These are phyloP conservation scores for Promerops cafer DNA, from an alignment of 2,113 vertebrate species.

Conservation along the genomic window DNA sequence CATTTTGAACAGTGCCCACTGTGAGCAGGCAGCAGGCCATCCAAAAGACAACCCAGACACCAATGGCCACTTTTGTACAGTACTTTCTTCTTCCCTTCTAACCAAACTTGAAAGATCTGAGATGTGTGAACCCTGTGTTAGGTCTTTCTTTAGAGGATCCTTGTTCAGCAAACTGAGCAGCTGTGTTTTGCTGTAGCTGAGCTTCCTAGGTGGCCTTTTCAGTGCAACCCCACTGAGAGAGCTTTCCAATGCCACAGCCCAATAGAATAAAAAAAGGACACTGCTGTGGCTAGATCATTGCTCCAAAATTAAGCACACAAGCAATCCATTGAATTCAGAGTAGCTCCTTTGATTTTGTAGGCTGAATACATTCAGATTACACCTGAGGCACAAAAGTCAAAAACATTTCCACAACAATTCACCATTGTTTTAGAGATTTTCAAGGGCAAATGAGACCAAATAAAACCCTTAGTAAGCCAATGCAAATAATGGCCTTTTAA, in stretches of 20 bases:
- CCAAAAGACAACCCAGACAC: background rate
- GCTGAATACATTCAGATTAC: background rate
- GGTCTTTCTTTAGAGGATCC: background rate
- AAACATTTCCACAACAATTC: background rate
- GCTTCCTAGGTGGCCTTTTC: background rate
- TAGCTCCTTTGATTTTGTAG: background rate
- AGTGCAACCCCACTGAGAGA: background rate
- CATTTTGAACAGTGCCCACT: background rate
- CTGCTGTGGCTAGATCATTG: background rate
- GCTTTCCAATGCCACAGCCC: background rate
- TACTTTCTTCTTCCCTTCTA: background rate
- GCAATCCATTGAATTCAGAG: background rate
- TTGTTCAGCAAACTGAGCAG: background rate
- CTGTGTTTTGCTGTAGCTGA: background rate
- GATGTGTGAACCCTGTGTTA: fast-evolving
- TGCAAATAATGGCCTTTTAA: background rate
- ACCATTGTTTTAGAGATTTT: background rate
- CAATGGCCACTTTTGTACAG: background rate
- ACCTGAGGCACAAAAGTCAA: background rate
- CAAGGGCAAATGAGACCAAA: background rate
- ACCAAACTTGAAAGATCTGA: background rate
- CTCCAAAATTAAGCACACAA: background rate
- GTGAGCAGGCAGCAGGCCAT: background rate
- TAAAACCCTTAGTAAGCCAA: background rate
- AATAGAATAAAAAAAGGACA: background rate